Base-by-base conservation (phyloP, 2,888 invertebrate genomes). In the Polydrusus pterygomalis region DNA sequence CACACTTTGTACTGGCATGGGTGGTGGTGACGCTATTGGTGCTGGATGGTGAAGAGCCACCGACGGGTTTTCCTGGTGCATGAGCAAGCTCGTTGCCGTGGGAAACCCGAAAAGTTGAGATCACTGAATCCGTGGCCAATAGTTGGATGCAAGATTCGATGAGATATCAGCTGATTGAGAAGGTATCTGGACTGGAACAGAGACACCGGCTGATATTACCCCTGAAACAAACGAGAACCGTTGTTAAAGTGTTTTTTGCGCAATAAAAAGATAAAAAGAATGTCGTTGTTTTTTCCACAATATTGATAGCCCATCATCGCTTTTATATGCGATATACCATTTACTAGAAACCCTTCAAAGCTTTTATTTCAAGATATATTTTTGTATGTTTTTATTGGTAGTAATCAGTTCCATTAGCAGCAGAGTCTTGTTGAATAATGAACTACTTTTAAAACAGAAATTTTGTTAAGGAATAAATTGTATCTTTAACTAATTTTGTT, bases 41-140 rank as follows among this genome's bases (percentile, higher is more conserved):
- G 64, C 56, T 34, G 77, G 70, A 64, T 74, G 77, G 25, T 77
- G 74, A 20, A 74, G 38, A 5, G 30, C 20, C 7, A 63, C 56
- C 3, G 89, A 84, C 91, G 91, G 91, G 90, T 91, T 91, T 87
- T 91, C 91, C 87, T 86, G 88, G 79, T 90, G 89, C 91, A 91
- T 91, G 88, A 93, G 91, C 77, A 93, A 89, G 87, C 94, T 89
- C 88, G 91, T 92, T 89, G 93, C 92, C 88, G 90, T 92, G 86
- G 94, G 93, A 90, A 95, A 94, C 92, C 94, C 94, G 91, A 95
- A 94, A 85, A 95, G 93, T 92, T 95, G 94, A 89, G 95, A 96
- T 96, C 97, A 95, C 93, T 95, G 96, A 88, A 96, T 93, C 88
- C 96, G 90, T 45, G 96, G 95, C 96, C 96, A 96, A 89, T 96